A percentile compares a stretch with the other conserved stretches of the same genome.
Conservation (phyloP, 2,888 invertebrate species). For the Tromatobia lineatoria region DNA sequence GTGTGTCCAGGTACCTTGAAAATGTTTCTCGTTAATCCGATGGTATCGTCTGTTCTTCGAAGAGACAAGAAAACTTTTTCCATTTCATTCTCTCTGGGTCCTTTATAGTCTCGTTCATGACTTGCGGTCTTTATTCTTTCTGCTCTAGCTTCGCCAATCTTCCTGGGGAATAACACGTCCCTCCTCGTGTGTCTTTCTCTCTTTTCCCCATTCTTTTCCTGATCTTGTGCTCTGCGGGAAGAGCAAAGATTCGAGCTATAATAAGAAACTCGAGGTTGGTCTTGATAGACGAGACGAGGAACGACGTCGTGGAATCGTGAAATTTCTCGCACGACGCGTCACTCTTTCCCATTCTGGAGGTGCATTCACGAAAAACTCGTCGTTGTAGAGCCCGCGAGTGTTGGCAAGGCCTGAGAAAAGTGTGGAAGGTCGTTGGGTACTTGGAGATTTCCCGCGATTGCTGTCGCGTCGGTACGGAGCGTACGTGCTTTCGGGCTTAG, state of each 20-base stretch:
- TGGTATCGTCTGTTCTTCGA: conserved; percentile 52
- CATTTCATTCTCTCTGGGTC: conserved; percentile 41
- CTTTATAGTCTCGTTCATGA: conserved; percentile 51
- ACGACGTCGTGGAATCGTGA: conserved; percentile 19
- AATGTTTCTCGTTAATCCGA: conserved; percentile 55
- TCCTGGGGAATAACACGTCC: conserved; percentile 35
- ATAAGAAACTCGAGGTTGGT: conserved; percentile 61
- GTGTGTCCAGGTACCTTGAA: conserved; percentile 13
- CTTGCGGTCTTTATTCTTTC: conserved; percentile 43
- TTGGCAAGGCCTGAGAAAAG: conserved; percentile 32
- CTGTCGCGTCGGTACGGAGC: neutral
- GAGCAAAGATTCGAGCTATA: conserved; percentile 51
- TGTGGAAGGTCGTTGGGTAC: conserved; percentile 8
- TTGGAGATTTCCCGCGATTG: conserved; percentile 4
- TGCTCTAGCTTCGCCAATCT: conserved; percentile 50
- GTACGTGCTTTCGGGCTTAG: neutral
- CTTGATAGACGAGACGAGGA: conserved; percentile 52
- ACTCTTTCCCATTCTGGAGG: conserved; percentile 48
- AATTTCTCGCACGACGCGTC: conserved; percentile 49
- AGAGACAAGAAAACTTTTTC: conserved; percentile 62
- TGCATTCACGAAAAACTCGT: conserved; percentile 59
- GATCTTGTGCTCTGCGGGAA: conserved; percentile 14
- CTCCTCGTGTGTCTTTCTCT: neutral
- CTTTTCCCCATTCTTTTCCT: neutral
- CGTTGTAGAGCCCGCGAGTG: conserved; percentile 19